Evolutionary conservation across 2,113 vertebrate genomes (phyloP), one percentile per base, ranked within the genome.

Genomic region (Nannobrachium achirus): DNA sequence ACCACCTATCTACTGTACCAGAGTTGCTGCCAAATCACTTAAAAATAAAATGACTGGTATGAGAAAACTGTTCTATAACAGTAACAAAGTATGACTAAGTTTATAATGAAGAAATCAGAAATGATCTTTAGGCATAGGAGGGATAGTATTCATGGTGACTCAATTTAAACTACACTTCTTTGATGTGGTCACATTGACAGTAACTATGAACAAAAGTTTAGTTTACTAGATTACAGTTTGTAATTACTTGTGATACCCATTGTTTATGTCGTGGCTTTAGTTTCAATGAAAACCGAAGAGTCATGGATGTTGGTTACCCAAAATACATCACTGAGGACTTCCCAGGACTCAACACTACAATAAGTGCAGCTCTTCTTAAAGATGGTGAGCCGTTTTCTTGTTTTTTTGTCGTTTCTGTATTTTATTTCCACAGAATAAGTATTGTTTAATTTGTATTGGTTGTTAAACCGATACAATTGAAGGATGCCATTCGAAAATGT

Each of bases 241-340:
- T 73, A 52, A 38, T 1, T 3, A 44, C 38, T 56, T 50, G 39
- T 70, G 20, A 56, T 8, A 6, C 3, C 56, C 10, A 3, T 7
- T 53, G 42, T 58, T 56, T 38, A 4, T 8, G 16, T 63, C 7
- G 0, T 63, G 4, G 38, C 19, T 46, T 75, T 82, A 93, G 93
- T 51, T 94, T 87, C 60, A 91, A 92, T 56, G 91, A 92, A 75
- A 91, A 89, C 19, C 73, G 76, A 60, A 89, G 84, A 44, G 63
- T 84, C 9, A 88, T 93, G 90, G 90, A 90, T 48, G 79, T 85
- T 16, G 87, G 86, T 38, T 91, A 71, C 49, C 91, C 93, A 13
- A 89, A 84, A 62, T 79, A 84, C 64, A 92, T 92, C 76, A 90
- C 74, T 13, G 82, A 92, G 6, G 89, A 86, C 61, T 93, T 94